These are phyloP conservation scores for Cyprinodon diabolis DNA, from an alignment of 2,797 vertebrate genomes.

Conservation along the genomic window DNA sequence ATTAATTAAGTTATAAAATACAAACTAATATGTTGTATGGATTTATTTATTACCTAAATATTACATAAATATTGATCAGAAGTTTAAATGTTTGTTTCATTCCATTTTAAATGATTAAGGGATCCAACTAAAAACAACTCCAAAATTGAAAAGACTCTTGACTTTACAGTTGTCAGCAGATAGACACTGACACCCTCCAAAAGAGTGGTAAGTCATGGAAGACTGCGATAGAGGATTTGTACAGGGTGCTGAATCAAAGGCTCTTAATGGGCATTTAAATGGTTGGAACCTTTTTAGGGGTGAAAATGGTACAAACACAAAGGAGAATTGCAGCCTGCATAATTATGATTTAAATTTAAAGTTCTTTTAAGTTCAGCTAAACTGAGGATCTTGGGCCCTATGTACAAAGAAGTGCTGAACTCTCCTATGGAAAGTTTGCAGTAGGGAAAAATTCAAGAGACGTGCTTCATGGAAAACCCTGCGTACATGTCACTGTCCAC, in stretches of 20 bases:
- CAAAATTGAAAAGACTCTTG: background rate
- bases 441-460: too few relatives aligned
- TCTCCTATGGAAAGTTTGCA: too few relatives aligned
- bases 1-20: background rate
- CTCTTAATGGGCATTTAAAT: background rate
- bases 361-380: too few relatives aligned
- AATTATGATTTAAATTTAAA: too few relatives aligned
- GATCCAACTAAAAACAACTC: background rate
- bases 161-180: background rate
- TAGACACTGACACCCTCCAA: background rate
- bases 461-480: too few relatives aligned
- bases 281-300: too few relatives aligned
- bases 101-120: background rate
- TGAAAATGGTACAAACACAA: too few relatives aligned
- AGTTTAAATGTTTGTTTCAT: background rate
- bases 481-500: too few relatives aligned
- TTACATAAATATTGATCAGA: background rate
- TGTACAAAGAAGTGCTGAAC: too few relatives aligned
- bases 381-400: too few relatives aligned
- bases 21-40: background rate
- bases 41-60: background rate
- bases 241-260: background rate
- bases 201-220: background rate
- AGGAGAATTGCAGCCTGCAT: too few relatives aligned
- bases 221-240: background rate